Evolutionary conservation across 2,113 vertebrate genomes (phyloP).

Genomic region (Podarcis cretensis): DNA sequence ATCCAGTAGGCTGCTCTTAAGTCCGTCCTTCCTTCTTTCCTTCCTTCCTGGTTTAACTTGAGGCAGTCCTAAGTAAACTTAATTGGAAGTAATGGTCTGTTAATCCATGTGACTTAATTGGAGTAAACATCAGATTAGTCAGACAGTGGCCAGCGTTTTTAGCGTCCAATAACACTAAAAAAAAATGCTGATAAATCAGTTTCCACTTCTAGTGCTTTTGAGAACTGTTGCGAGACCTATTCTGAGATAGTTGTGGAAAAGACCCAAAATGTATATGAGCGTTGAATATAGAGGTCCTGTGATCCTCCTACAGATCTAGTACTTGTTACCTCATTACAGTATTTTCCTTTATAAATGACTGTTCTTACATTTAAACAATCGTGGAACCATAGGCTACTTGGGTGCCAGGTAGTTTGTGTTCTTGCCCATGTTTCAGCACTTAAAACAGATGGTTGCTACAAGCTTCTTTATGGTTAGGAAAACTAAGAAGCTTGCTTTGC

Average conservation of each 20-base stretch:
- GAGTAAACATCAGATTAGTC: background rate
- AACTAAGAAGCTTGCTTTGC: slow-evolving; percentile 57
- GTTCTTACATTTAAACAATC: background rate
- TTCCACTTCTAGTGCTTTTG: background rate
- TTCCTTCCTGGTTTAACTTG: too few relatives aligned
- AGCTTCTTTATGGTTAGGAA: slow-evolving; percentile 15
- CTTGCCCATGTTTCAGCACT: slow-evolving; percentile 20
- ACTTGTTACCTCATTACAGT: background rate
- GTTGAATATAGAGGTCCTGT: background rate
- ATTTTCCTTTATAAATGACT: background rate
- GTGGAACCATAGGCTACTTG: background rate
- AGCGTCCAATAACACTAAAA: background rate
- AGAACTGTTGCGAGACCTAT: background rate
- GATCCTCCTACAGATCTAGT: background rate
- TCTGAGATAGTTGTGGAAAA: too few relatives aligned
- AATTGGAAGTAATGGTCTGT: too few relatives aligned
- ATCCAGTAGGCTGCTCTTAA: too few relatives aligned
- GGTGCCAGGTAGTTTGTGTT: background rate
- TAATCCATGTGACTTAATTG: background rate
- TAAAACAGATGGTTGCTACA: background rate
- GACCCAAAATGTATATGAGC: background rate
- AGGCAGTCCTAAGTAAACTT: too few relatives aligned
- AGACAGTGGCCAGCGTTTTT: background rate
- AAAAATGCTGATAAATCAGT: background rate
- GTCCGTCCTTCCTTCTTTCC: too few relatives aligned